Base-by-base conservation (phyloP, 2,113 vertebrate species). In the Oceanites oceanicus region DNA sequence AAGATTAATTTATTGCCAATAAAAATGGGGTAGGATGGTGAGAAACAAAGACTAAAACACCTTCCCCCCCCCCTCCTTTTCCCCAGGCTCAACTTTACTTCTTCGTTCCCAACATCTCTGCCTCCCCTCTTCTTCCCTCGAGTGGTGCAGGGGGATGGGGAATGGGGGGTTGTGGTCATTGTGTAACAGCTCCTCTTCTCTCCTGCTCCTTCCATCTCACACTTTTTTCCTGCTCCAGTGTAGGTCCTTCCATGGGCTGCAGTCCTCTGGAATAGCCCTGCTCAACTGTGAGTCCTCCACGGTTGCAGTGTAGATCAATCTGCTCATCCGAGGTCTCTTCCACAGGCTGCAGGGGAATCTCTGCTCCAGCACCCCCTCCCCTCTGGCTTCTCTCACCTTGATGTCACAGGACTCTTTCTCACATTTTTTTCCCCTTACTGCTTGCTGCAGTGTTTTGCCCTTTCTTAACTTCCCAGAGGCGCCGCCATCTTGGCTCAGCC, bases 311-410 rank as follows among this genome's bases (percentile, higher is more conserved):
- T 52, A 42, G 36, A 32, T 61, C 25, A 30, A 4, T 14, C 32
- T 17, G 13, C 36, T 52, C 45, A 21, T 12, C 20, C 1, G 2
- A 10, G 10, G 25, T 36, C 30, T n/a, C 62, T n/a, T 71, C 47
- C 47, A 7, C 10, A 17, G 29, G 25, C 25, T 58, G n/a, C 15
- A 15, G 42, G 6, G 23, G 5, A 84, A 20, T 19, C 67, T 42
- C 55, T 53, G 32, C 32, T 36, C 47, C 5, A 2, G 81, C 15
- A 32, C 25, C 36, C 52, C 20, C 49, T 68, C 10, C 84, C 34
- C 27, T 11, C 44, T 1, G 0, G 1, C 15, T 42, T 10, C 71
- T 29, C n/a, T 10, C 0, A 42, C 61, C 30, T 29, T 50, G 47
- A 15, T 26, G 20, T 45, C 38, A 5, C 59, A 32, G 16, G 21